phyloP scores from a whole-genome alignment of 53 echinoderm and acorn worm species.

The Stichopus horrens region DNA sequence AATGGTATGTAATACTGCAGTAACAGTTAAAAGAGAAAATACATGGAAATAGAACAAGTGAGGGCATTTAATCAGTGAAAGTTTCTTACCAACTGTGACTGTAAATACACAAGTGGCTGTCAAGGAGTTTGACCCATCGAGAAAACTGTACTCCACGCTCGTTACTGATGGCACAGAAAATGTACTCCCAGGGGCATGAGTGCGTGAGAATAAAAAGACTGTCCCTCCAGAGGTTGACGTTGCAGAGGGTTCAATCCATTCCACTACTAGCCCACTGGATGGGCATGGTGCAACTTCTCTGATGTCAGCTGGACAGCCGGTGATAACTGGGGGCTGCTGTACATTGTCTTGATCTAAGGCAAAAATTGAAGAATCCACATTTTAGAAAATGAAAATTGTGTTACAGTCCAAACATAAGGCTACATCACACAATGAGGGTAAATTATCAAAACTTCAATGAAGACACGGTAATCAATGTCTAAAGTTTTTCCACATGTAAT shows the following conservation, averaged over 20 bases:
- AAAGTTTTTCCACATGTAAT: too few relatives aligned
- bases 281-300: slow-evolving; percentile 34
- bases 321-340: slow-evolving; percentile 1
- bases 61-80: neutral
- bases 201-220: neutral
- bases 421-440: neutral
- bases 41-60: neutral
- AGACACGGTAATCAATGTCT: too few relatives aligned
- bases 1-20: too few relatives aligned
- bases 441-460: too few relatives aligned
- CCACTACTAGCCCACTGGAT: neutral
- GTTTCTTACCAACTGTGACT: slow-evolving; percentile 15
- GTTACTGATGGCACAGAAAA: neutral
- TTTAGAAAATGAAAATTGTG: neutral
- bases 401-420: neutral
- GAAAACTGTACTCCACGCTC: neutral
- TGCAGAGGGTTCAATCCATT: slow-evolving; percentile 28
- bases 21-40: too few relatives aligned
- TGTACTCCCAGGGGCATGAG: neutral
- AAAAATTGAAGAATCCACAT: too few relatives aligned
- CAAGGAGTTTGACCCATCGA: neutral
- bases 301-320: slow-evolving; percentile 50
- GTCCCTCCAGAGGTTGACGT: slow-evolving; percentile 48
- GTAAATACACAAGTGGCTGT: neutral
- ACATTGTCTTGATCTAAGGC: neutral